Percentiles rank a stretch among this genome's conserved stretches.
Conservation (phyloP, 2,113 vertebrate species). For the Epinephelus fuscoguttatus region DNA sequence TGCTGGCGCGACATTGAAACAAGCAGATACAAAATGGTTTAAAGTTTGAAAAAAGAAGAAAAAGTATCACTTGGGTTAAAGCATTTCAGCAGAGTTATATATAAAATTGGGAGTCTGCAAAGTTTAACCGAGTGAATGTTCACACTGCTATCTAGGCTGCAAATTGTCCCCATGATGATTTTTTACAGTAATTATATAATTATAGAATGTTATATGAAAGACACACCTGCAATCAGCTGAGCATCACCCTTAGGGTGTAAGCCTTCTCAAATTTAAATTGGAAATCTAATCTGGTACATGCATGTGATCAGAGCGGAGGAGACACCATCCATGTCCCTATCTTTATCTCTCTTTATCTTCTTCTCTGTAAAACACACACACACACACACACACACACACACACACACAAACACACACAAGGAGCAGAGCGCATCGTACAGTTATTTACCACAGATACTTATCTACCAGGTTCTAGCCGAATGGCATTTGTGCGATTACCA, state of each 20-base stretch:
- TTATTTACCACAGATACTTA: conserved; percentile 54
- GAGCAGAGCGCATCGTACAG: conserved; percentile 3
- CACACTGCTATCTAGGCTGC: neutral
- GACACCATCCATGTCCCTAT: neutral
- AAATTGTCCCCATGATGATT: neutral
- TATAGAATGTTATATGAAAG: conserved; percentile 20
- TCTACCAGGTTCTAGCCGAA: conserved; percentile 48
- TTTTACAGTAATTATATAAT: conserved; percentile 26
- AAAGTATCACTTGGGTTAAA: neutral
- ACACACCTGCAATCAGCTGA: conserved; percentile 19
- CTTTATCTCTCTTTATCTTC: conserved; percentile 22
- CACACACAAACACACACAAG: conserved; percentile 25
- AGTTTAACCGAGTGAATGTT: conserved; percentile 1
- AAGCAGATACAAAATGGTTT: too few relatives aligned
- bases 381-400: conserved; percentile 26
- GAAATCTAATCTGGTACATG: conserved; percentile 41
- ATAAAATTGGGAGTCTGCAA: neutral
- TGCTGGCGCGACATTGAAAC: neutral
- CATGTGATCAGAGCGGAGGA: conserved; percentile 24
- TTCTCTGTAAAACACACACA: conserved; percentile 25
- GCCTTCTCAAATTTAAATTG: conserved; percentile 36
- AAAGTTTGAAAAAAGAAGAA: too few relatives aligned
- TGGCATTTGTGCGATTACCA: conserved; percentile 63
- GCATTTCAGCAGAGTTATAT: neutral
- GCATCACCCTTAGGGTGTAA: conserved; percentile 9